These are phyloP conservation scores for Apostichopus leukothele DNA, from an alignment of 53 echinoderm and acorn worm species.

Conservation along the genomic window DNA sequence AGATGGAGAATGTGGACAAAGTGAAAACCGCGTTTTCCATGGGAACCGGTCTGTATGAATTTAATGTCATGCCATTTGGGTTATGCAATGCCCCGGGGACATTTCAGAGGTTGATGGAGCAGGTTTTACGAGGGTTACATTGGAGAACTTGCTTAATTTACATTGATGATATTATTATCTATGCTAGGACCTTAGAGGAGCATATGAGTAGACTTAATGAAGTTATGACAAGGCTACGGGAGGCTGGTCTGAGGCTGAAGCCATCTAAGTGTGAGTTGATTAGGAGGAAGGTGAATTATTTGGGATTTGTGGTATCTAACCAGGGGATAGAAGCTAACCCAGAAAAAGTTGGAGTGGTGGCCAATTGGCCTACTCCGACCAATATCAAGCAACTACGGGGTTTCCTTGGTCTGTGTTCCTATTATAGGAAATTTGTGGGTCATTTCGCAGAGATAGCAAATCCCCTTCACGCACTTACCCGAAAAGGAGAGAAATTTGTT, in stretches of 20 bases:
- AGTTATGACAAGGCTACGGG: constrained; percentile 36
- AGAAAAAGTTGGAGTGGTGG: background rate
- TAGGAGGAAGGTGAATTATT: background rate
- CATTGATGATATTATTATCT: constrained; percentile 55
- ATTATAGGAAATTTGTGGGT: constrained; percentile 51
- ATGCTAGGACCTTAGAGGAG: constrained; percentile 40
- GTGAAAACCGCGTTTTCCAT: constrained; percentile 42
- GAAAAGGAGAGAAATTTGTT: constrained; percentile 33
- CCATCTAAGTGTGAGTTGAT: constrained; percentile 44
- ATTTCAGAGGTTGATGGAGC: constrained; percentile 55
- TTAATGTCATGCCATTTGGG: constrained; percentile 60
- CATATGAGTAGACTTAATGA: constrained; percentile 15
- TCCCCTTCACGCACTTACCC: constrained; percentile 54
- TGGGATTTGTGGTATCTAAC: constrained; percentile 4
- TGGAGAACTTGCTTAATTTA: constrained; percentile 44
- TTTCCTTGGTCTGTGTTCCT: background rate
- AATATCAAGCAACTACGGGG: background rate
- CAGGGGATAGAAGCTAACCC: constrained; percentile 20
- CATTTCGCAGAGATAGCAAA: constrained; percentile 51
- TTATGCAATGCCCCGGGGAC: constrained; percentile 48
- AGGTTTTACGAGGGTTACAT: constrained; percentile 33
- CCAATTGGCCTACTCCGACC: background rate
- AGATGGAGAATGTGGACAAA: constrained; percentile 21
- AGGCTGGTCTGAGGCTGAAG: constrained; percentile 47
- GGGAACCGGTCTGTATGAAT: constrained; percentile 41